Percentiles rank a stretch among this genome's conserved stretches.
Conservation (phyloP, 2,888 invertebrate genomes). For the Melieria crassipennis region DNA sequence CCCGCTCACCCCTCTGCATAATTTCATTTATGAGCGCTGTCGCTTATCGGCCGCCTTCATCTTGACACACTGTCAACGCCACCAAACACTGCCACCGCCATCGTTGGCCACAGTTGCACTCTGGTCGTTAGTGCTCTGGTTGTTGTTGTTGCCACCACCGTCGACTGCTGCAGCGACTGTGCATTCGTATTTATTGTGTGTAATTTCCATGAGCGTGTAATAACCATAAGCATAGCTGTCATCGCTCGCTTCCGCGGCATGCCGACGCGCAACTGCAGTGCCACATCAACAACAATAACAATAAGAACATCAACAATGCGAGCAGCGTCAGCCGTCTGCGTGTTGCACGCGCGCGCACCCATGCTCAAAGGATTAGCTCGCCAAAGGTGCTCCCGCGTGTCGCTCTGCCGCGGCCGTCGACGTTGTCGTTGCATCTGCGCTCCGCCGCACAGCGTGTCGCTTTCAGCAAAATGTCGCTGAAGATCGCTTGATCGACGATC, state of each 20-base stretch:
- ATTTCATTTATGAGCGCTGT: slow-evolving; percentile 31
- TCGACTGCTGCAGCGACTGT: too few relatives aligned
- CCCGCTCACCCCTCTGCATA: slow-evolving; percentile 11
- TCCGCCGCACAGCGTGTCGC: slow-evolving; percentile 21
- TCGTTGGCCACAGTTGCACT: background rate
- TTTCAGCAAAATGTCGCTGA: background rate
- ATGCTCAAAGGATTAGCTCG: too few relatives aligned
- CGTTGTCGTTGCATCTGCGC: too few relatives aligned
- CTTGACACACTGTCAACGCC: slow-evolving; percentile 25
- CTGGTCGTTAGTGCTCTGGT: too few relatives aligned
- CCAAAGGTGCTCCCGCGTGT: too few relatives aligned
- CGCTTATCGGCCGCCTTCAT: slow-evolving; percentile 17
- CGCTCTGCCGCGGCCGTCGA: too few relatives aligned
- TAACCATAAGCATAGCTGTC: slow-evolving; percentile 46
- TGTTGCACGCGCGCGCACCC: too few relatives aligned
- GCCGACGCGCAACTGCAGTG: slow-evolving; percentile 12
- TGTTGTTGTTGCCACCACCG: too few relatives aligned
- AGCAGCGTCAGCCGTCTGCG: too few relatives aligned
- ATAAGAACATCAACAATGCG: slow-evolving; percentile 13
- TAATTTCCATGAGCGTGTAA: slow-evolving; percentile 41
- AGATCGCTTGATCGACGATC: too few relatives aligned
- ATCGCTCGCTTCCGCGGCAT: slow-evolving; percentile 41
- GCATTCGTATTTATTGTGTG: background rate
- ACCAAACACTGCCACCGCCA: slow-evolving; percentile 22
- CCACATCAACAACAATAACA: background rate